Conservation (phyloP, 2,888 invertebrate genomes). For the Synanthedon tipuliformis region DNA sequence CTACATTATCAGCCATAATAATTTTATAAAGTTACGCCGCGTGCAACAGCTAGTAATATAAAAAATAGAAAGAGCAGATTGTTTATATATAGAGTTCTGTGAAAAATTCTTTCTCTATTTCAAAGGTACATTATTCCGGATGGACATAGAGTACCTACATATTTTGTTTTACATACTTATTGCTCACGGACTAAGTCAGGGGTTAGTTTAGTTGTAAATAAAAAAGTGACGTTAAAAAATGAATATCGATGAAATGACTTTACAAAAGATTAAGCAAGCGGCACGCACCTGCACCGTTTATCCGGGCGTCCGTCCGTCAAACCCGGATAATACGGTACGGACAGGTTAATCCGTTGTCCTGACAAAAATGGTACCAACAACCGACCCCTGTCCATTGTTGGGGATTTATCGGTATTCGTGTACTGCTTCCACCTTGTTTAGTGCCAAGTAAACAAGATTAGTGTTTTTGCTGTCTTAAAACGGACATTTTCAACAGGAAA, state of each 20-base stretch:
- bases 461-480: no score
- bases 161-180: no score
- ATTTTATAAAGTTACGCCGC: no score
- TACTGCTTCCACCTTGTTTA: slow-evolving; percentile 13
- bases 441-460: not conserved
- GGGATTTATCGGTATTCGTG: slow-evolving; percentile 21
- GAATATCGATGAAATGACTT: not conserved
- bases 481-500: no score
- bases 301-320: slow-evolving; percentile 10
- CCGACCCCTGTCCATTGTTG: slow-evolving; percentile 19
- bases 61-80: no score
- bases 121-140: no score
- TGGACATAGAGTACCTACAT: no score
- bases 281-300: slow-evolving; percentile 24
- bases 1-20: no score
- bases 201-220: not conserved
- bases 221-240: not conserved
- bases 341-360: slow-evolving; percentile 40
- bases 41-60: no score
- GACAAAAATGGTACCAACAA: slow-evolving; percentile 26
- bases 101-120: no score
- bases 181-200: no score
- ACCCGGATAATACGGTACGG: slow-evolving; percentile 30
- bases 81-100: no score
- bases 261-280: slow-evolving; percentile 1